Percentiles rank a stretch among this genome's conserved stretches.
These are phyloP conservation scores for Lagodon rhomboides DNA, from an alignment of 2,797 vertebrate genomes.

Conservation along the genomic window DNA sequence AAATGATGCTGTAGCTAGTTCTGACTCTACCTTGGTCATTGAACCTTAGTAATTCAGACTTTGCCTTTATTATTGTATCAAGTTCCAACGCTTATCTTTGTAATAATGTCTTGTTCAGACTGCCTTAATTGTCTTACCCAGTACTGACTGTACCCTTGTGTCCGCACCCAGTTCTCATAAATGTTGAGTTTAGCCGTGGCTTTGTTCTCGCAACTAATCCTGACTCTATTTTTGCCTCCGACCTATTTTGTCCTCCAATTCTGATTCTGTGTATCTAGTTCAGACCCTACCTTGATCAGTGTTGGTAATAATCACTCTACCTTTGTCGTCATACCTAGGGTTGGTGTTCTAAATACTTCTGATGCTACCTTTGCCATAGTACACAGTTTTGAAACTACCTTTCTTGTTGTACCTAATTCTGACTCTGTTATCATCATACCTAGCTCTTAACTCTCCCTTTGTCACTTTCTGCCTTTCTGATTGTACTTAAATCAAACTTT, in stretches of 20 bases:
- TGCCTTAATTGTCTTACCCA: no score
- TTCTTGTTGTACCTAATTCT: not conserved
- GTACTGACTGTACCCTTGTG: not conserved
- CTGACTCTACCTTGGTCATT: not conserved
- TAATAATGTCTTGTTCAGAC: not conserved
- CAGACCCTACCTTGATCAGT: not conserved
- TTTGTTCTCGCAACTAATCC: not conserved
- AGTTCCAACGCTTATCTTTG: not conserved
- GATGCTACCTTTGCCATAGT: not conserved
- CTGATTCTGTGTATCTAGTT: not conserved
- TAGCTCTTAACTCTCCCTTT: not conserved
- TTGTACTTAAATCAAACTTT: not conserved
- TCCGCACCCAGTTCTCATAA: not conserved
- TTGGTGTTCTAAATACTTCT: not conserved
- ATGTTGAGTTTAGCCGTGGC: not conserved
- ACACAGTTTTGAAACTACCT: not conserved
- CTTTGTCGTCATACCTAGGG: not conserved
- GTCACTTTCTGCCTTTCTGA: not conserved
- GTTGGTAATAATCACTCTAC: not conserved
- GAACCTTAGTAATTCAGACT: not conserved
- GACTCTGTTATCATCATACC: no score
- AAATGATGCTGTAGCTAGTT: not conserved
- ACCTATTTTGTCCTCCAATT: not conserved
- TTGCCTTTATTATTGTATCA: not conserved
- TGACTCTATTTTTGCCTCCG: not conserved